A percentile compares a stretch with the other conserved stretches of the same genome.
These are phyloP conservation scores for Drosophila mauritiana DNA, from an alignment of 1,140 invertebrate genomes.

Conservation along the genomic window DNA sequence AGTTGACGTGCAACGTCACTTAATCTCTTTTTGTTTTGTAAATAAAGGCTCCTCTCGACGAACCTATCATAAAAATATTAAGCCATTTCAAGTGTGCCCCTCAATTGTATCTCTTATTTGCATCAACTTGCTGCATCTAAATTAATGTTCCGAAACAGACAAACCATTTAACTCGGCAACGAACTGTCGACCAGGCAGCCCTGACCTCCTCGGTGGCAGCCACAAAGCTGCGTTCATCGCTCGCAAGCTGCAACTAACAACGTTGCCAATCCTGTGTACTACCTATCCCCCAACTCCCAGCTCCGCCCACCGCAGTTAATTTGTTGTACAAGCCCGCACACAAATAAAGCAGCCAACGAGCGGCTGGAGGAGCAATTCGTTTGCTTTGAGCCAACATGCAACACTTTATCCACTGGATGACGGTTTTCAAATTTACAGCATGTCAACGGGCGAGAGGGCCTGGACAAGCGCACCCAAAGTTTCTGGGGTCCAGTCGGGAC, in stretches of 20 bases:
- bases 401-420: conserved; percentile 70
- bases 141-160: conserved; percentile 58
- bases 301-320: conserved; percentile 69
- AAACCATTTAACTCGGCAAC: conserved; percentile 52
- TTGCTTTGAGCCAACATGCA: conserved; percentile 77
- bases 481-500: not conserved
- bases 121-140: conserved; percentile 16
- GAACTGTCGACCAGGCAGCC: not conserved
- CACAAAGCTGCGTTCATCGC: conserved; percentile 65
- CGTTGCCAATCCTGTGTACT: conserved; percentile 23
- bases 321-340: conserved; percentile 77
- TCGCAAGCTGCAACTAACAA: conserved; percentile 59
- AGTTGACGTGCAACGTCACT: no score
- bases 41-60: not conserved
- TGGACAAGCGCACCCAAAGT: conserved; percentile 7
- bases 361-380: conserved; percentile 58
- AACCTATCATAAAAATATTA: not conserved
- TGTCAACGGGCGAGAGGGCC: conserved; percentile 55
- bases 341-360: conserved; percentile 71
- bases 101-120: not conserved
- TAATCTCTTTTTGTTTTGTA: no score
- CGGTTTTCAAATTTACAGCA: conserved; percentile 79
- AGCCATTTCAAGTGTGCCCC: not conserved
- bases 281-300: not conserved
- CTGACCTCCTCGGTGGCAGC: conserved; percentile 17